A percentile compares a stretch with the other conserved stretches of the same genome.
These are phyloP conservation scores for Tapirus indicus DNA, from an alignment of 2,797 vertebrate genomes.

Conservation along the genomic window DNA sequence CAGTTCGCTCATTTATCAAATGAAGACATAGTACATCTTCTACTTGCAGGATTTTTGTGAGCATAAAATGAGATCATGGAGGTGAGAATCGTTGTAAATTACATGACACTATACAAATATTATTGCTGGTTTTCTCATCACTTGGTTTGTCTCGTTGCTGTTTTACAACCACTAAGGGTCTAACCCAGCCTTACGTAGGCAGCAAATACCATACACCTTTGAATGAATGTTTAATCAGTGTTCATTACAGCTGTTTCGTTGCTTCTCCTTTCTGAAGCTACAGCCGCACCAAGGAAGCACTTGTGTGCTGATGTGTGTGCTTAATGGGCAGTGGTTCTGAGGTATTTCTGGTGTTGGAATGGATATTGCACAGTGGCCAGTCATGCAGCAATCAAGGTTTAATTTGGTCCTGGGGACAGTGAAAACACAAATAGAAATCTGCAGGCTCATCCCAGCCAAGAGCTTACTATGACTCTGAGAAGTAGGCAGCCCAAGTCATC, in stretches of 20 bases:
- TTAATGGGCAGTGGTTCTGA: neutral
- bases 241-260: neutral
- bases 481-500: neutral
- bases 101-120: neutral
- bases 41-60: neutral
- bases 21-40: neutral
- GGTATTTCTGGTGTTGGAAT: conserved; percentile 25
- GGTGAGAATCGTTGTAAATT: neutral
- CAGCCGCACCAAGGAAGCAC: neutral
- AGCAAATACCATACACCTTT: neutral
- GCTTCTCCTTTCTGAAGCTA: neutral
- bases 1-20: conserved; percentile 21
- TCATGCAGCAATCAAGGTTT: neutral
- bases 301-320: neutral
- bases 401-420: conserved; percentile 14
- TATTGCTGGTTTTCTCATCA: neutral
- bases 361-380: neutral
- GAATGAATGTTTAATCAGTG: neutral
- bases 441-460: neutral
- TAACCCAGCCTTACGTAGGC: neutral
- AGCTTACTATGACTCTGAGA: neutral
- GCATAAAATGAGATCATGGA: neutral
- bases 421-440: conserved; percentile 51
- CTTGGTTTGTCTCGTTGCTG: neutral
- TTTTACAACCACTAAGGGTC: neutral